Conservation (phyloP, 2,797 vertebrate genomes). For the Diglossa cyanea region DNA sequence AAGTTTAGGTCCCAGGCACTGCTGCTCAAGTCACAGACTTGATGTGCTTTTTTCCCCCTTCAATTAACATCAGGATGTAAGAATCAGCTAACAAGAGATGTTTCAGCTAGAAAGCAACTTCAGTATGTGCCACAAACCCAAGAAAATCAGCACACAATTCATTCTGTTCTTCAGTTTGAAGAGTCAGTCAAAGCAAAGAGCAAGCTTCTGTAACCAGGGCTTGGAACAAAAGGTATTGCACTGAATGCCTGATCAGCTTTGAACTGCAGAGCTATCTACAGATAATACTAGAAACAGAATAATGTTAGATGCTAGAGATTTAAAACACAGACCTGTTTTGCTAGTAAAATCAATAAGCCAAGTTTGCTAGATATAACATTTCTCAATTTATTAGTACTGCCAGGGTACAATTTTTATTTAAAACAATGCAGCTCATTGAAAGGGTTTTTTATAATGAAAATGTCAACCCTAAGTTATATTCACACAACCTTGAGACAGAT, state of each 20-base stretch:
- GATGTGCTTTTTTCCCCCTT: accelerated
- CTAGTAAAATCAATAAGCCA: neutral
- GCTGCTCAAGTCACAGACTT: neutral
- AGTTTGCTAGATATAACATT: neutral
- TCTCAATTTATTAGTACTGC: neutral
- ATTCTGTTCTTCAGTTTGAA: neutral
- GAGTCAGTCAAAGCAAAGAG: neutral
- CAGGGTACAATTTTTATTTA: neutral
- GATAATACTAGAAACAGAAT: neutral
- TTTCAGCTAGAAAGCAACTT: neutral
- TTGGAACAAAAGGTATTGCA: neutral
- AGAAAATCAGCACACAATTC: neutral
- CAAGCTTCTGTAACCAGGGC: neutral
- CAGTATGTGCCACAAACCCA: neutral
- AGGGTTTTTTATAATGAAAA: neutral
- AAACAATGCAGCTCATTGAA: neutral
- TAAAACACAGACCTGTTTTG: neutral
- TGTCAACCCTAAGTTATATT: neutral
- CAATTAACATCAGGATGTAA: neutral
- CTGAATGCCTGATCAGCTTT: neutral
- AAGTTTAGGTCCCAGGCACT: neutral
- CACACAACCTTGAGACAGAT: neutral
- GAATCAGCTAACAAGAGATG: neutral
- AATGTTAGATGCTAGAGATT: neutral
- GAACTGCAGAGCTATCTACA: neutral